Evolutionary conservation across 2,888 invertebrate genomes (phyloP), one percentile per base, ranked within the genome.

Genomic region (Drosophila parthenogenetica): DNA sequence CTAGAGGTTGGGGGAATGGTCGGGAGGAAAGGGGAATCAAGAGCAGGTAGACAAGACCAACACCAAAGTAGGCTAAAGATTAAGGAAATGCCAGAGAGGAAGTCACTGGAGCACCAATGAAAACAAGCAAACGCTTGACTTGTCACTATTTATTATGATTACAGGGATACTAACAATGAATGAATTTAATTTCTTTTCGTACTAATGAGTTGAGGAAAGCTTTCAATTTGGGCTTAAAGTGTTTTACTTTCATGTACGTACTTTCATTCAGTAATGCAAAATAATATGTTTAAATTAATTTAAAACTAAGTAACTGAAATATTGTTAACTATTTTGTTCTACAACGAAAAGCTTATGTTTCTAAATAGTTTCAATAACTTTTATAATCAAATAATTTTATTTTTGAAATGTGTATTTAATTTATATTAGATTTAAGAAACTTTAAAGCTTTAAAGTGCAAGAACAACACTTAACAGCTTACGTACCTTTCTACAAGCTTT

Each of bases 401-500:
- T 22, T 22, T 22, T 5, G 1, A 2, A 3, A 2, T 19, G 2
- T 19, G 19, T 5, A 22, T 22, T 22, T 22, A 5, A 5, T 22
- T 5, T 22, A 5, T 5, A 5, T 22, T 22, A 22, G 1, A 5
- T 22, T 5, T 5, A 22, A 22, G 2, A 22, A 4, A 0, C 22
- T 5, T 22, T 22, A n/a, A n/a, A n/a, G n/a, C n/a, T n/a, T n/a
- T n/a, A n/a, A n/a, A n/a, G n/a, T n/a, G n/a, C n/a, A n/a, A n/a
- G n/a, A n/a, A n/a, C n/a, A n/a, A n/a, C n/a, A n/a, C 22, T 22
- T 4, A 3, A 0, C 22, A 22, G 22, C 22, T 22, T 22, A 84
- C 81, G 40, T 85, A 85, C 85, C 85, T 77, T 63, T 88, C 57
- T 70, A 71, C 67, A 66, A 48, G 48, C 50, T 72, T 51, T 73